Base-by-base conservation (phyloP, 2,113 vertebrate species). In the Ceyx melanurus region DNA sequence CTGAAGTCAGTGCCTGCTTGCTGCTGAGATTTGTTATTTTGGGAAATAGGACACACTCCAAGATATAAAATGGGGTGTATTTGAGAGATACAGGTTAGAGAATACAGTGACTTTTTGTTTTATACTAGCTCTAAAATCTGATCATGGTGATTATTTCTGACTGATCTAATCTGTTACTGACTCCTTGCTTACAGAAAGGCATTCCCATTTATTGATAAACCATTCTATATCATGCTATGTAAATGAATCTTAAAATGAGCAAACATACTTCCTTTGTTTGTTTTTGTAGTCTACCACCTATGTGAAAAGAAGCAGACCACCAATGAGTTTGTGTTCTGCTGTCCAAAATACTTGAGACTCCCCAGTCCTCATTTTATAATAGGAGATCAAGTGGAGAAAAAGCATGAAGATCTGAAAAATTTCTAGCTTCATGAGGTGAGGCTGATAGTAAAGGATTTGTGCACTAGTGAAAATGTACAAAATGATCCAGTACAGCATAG, bases 391-490 rank as follows among this genome's bases (percentile, higher is more conserved):
- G 22, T 57, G 21, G 28, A 53, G 80, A 89, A 50, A 65, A 45
- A 50, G 0, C 13, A 48, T 7, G 7, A 48, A 81, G 13, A 64
- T 3, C n/a, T 45, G 43, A 90, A 1, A 29, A 65, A 81, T 78
- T 78, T 91, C 43, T 94, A 70, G 29, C 46, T 76, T 92, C 5
- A 3, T 70, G 35, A 86, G 53, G 11, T 35, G 62, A 79, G 72
- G n/a, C 15, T 45, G 33, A 57, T 8, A 57, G 40, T 56, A 35
- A 79, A 13, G 8, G 5, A 86, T 31, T 40, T 1, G 0, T 81
- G n/a, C 65, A 29, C 75, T 62, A 86, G 58, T 68, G 21, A 91
- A 96, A 95, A 94, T 66, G 3, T 76, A 73, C 5, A 17, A 64
- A 96, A 75, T 56, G 2, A 93, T 85, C 68, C 51, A 65, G 13